These are phyloP conservation scores for Ispidina picta DNA, from an alignment of 2,797 vertebrate genomes.

Conservation along the genomic window DNA sequence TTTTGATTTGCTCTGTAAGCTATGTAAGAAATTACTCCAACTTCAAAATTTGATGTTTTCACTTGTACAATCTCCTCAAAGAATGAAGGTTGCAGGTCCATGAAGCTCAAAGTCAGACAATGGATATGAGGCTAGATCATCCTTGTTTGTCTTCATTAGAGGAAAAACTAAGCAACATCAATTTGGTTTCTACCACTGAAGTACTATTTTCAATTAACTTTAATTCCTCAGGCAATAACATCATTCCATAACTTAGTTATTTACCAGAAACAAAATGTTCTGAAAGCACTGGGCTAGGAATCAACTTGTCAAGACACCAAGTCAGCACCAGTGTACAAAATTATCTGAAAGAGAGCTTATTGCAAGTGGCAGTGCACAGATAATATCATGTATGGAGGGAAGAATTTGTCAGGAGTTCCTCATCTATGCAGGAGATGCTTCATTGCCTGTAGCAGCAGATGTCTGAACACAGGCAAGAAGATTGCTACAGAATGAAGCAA, in stretches of 20 bases:
- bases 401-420: not conserved
- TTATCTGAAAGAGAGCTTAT: not conserved
- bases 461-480: not conserved
- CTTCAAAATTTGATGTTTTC: not conserved
- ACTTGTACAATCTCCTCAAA: not conserved
- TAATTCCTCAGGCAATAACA: not conserved
- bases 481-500: not conserved
- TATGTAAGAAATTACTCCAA: not conserved
- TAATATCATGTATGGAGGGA: not conserved
- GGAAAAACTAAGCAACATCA: not conserved
- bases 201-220: not conserved
- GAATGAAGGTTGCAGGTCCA: not conserved
- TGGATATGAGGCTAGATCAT: not conserved
- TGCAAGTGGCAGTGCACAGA: not conserved
- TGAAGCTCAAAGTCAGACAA: not conserved
- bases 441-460: not conserved
- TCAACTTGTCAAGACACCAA: conserved; percentile 5
- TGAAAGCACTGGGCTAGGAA: not conserved
- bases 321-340: not conserved
- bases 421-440: not conserved
- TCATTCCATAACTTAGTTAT: not conserved
- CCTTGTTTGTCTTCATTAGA: not conserved
- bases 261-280: not conserved
- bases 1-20: not conserved
- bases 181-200: not conserved